Percentiles rank a stretch among this genome's conserved stretches.
Evolutionary conservation across 2,888 invertebrate genomes (phyloP).

Genomic region (Lithophane ornitopus): DNA sequence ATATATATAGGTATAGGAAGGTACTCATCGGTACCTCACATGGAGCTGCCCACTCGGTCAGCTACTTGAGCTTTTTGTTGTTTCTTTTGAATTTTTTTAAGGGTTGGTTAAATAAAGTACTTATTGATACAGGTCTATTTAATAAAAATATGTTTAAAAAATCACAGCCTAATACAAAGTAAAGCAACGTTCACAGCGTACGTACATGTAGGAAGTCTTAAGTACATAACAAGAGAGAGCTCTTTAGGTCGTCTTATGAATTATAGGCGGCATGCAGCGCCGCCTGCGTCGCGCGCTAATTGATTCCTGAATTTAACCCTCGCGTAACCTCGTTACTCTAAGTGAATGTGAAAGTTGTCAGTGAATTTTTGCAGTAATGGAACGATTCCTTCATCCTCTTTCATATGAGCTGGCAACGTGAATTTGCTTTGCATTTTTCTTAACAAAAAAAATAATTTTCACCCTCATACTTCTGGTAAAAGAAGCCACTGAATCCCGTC

Average conservation of each 20-base stretch:
- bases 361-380: slow-evolving; percentile 29
- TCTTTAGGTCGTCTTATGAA: slow-evolving; percentile 75
- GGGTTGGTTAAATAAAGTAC: slow-evolving; percentile 47
- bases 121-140: slow-evolving; percentile 22
- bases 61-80: slow-evolving; percentile 56
- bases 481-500: slow-evolving; percentile 22
- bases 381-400: slow-evolving; percentile 5
- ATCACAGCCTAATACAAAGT: background rate
- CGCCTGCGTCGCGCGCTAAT: slow-evolving; percentile 73
- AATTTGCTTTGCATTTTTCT: slow-evolving; percentile 15
- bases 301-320: slow-evolving; percentile 79
- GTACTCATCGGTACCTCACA: slow-evolving; percentile 73
- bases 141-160: slow-evolving; percentile 12
- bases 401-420: slow-evolving; percentile 1
- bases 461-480: slow-evolving; percentile 4
- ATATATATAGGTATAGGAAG: slow-evolving; percentile 61
- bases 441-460: background rate
- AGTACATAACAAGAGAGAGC: slow-evolving; percentile 67
- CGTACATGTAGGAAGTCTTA: slow-evolving; percentile 16
- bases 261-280: slow-evolving; percentile 75
- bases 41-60: slow-evolving; percentile 64
- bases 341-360: slow-evolving; percentile 46
- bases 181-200: background rate
- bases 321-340: slow-evolving; percentile 63
- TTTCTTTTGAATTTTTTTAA: slow-evolving; percentile 58